Evolutionary conservation across 2,113 vertebrate species (phyloP), one percentile per base, ranked within the genome.

Genomic region (Shinisaurus crocodilurus): DNA sequence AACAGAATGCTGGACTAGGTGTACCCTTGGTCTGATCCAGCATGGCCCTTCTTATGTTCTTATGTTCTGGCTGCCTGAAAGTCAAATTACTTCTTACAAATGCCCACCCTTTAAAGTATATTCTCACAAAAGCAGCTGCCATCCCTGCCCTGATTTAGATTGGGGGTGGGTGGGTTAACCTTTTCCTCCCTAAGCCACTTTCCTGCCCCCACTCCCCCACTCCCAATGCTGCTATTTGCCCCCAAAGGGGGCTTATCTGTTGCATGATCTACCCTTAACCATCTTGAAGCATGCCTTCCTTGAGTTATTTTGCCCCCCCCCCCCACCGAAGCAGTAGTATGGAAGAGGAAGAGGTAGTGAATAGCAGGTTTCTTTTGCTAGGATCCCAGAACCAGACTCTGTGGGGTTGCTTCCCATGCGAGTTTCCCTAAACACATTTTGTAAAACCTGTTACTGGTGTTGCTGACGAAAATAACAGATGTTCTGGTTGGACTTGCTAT

Each of bases 351-450:
- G 82, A 92, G 15, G 79, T 34, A 37, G 80, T n/a, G 54, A 93
- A 80, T 69, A 93, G 88, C 87, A 96, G 79, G 89, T 88, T 92
- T 86, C 90, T 89, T 74, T 89, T 92, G 89, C 87, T 45, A 5
- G 60, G 63, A 43, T 82, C 91, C 86, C 75, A 92, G 90, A 93
- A 83, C 0, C 0, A 90, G 82, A 37, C 12, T 86, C 40, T 87
- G 69, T 54, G 4, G 63, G 86, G 32, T 91, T 90, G 75, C 90
- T 65, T 88, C 92, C 91, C 65, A 81, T 50, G 88, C 90, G 87
- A 57, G 34, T 37, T 50, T 90, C 20, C 48, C 54, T 63, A 60
- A 94, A 93, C 75, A 54, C 1, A 1, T 27, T 32, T 89, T 87
- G 32, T 75, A 77, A 89, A 90, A 72, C 2, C 40, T 70, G 84